Evolutionary conservation across 2,113 vertebrate genomes (phyloP).

Genomic region (Lycaon pictus): DNA sequence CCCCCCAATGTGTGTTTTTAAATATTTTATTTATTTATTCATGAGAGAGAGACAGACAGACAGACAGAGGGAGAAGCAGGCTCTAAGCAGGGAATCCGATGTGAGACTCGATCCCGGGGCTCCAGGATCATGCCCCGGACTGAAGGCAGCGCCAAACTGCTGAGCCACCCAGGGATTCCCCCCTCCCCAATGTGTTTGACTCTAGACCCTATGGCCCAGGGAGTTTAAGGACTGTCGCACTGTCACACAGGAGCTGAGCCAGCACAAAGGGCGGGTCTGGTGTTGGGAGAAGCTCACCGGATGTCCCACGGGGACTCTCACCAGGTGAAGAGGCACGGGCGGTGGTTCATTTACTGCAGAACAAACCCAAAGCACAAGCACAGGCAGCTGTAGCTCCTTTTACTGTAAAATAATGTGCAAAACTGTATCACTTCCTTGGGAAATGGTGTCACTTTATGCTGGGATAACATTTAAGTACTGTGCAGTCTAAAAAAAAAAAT

Average conservation of each 20-base stretch:
- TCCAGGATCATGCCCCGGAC: too few relatives aligned
- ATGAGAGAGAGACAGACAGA: too few relatives aligned
- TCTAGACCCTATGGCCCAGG: neutral
- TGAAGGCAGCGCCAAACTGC: too few relatives aligned
- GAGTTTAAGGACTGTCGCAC: neutral
- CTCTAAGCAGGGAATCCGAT: too few relatives aligned
- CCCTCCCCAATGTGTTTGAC: neutral
- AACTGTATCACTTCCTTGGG: neutral
- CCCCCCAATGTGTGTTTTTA: too few relatives aligned
- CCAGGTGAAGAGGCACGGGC: neutral
- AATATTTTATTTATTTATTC: too few relatives aligned
- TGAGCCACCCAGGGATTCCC: too few relatives aligned
- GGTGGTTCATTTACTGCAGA: neutral
- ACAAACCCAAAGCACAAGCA: neutral
- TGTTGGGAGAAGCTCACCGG: too few relatives aligned
- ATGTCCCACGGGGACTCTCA: accelerated
- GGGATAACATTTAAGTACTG: neutral
- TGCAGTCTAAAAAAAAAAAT: neutral
- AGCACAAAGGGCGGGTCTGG: neutral
- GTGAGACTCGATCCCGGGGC: too few relatives aligned
- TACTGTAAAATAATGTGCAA: neutral
- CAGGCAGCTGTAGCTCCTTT: neutral
- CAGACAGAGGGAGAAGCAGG: too few relatives aligned
- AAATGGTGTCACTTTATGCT: neutral
- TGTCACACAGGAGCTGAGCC: neutral